These are phyloP conservation scores for Chiloscyllium plagiosum DNA, from an alignment of 2,113 vertebrate species.

Conservation along the genomic window DNA sequence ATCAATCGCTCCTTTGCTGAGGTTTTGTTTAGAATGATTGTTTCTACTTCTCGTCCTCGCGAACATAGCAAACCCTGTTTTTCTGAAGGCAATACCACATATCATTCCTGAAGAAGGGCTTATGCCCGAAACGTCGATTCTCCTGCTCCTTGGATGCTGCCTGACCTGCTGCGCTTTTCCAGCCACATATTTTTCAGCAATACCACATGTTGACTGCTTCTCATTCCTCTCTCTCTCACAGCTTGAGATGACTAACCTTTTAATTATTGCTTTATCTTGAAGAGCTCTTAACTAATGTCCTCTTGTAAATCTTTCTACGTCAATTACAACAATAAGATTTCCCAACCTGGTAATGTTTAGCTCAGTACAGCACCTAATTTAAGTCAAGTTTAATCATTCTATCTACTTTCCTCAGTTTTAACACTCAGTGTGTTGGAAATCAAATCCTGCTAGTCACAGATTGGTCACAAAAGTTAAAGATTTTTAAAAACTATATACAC, in stretches of 20 bases:
- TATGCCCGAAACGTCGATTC: too few relatives aligned
- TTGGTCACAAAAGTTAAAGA: too few relatives aligned
- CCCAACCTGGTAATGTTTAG: background rate
- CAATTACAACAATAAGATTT: background rate
- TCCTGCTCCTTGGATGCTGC: too few relatives aligned
- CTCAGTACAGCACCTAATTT: background rate
- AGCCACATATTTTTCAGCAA: too few relatives aligned
- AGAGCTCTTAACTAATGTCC: background rate
- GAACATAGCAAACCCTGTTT: background rate
- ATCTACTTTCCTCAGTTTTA: background rate
- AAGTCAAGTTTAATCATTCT: background rate
- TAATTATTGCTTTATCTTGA: background rate
- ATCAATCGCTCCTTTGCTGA: background rate
- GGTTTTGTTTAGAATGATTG: background rate
- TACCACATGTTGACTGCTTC: background rate
- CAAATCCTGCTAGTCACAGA: too few relatives aligned
- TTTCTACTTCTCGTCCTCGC: background rate
- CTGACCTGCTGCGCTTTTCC: too few relatives aligned
- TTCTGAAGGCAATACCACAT: background rate
- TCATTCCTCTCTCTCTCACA: background rate
- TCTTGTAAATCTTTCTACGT: background rate
- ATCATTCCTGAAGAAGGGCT: too few relatives aligned
- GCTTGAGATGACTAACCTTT: background rate
- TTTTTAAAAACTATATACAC: too few relatives aligned
- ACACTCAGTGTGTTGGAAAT: too few relatives aligned